Conservation (phyloP, 2,113 vertebrate genomes). For the Alouatta palliata region DNA sequence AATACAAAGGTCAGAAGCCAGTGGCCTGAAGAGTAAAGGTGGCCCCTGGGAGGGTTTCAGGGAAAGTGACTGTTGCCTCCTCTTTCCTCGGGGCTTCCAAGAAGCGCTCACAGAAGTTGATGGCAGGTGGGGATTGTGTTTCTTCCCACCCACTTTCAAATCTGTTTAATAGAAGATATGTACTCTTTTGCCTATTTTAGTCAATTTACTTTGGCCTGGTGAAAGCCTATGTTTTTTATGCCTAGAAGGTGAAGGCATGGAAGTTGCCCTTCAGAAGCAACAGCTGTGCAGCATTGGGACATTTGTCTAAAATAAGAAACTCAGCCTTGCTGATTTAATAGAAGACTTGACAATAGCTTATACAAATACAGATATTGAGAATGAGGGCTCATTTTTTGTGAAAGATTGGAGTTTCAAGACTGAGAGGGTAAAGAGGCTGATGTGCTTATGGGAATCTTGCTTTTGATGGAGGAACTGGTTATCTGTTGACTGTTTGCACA, state of each 20-base stretch:
- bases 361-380: neutral
- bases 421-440: neutral
- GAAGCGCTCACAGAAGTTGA: neutral
- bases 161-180: neutral
- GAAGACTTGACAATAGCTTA: neutral
- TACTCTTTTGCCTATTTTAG: neutral
- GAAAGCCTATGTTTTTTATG: neutral
- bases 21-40: neutral
- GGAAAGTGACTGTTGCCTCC: neutral
- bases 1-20: neutral
- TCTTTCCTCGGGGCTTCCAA: neutral
- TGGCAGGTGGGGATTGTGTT: neutral
- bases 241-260: neutral
- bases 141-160: neutral
- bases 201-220: neutral
- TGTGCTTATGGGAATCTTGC: neutral
- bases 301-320: slow-evolving; percentile 10
- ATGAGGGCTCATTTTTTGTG: neutral
- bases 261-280: neutral
- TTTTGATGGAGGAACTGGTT: neutral
- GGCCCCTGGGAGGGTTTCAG: neutral
- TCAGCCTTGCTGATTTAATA: neutral
- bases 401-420: neutral
- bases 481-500: neutral
- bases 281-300: neutral